These are phyloP conservation scores for Bradypus variegatus DNA, from an alignment of 2,797 vertebrate genomes.

Conservation along the genomic window DNA sequence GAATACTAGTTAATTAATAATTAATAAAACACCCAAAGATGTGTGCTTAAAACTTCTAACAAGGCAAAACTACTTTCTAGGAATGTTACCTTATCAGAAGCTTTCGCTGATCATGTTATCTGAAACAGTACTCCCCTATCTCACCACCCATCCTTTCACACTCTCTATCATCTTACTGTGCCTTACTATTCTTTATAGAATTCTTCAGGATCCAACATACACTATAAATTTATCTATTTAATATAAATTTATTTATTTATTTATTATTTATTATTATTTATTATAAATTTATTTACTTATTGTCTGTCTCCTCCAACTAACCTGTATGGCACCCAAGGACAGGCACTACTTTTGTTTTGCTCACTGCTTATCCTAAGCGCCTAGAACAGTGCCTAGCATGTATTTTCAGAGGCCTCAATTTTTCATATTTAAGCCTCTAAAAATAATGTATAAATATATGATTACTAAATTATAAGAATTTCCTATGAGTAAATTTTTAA, in stretches of 20 bases:
- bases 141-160: not conserved
- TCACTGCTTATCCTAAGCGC: not conserved
- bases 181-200: not conserved
- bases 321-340: not conserved
- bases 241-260: too few species aligned
- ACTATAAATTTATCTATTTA: not conserved
- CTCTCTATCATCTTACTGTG: not conserved
- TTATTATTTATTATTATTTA: too few species aligned
- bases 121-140: not conserved
- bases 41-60: not conserved
- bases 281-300: not conserved
- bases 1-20: not conserved
- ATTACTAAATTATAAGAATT: conserved; percentile 12
- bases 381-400: not conserved
- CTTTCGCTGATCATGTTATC: not conserved
- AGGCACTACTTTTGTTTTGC: conserved; percentile 1
- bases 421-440: not conserved
- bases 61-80: conserved; percentile 18
- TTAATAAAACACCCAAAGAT: not conserved
- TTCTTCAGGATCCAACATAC: not conserved
- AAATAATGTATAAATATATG: not conserved
- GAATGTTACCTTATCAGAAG: not conserved
- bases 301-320: not conserved
- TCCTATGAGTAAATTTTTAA: not conserved
- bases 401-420: not conserved